Conservation (phyloP, 2,113 vertebrate species). For the Protobothrops flavoviridis region DNA sequence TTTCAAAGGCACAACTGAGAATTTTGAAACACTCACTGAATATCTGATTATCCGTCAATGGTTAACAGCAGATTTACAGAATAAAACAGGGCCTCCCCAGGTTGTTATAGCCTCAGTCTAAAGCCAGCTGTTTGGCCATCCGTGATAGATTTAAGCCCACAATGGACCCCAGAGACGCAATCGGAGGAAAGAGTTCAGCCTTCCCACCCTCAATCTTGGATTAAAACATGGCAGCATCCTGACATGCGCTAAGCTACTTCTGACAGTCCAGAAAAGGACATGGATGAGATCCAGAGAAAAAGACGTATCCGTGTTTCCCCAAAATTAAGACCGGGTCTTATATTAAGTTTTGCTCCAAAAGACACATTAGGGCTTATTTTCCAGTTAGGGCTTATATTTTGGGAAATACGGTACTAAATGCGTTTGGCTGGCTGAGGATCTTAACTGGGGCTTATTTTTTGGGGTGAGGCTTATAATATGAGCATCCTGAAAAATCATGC, state of each 20-base stretch:
- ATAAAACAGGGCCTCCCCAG: background rate
- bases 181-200: background rate
- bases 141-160: background rate
- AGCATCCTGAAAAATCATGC: too few species aligned
- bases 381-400: too few species aligned
- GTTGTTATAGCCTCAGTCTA: background rate
- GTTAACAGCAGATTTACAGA: background rate
- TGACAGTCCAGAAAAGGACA: background rate
- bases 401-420: too few species aligned
- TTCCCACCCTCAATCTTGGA: background rate
- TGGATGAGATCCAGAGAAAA: background rate
- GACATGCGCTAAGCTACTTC: background rate
- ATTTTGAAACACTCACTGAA: background rate
- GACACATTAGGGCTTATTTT: too few species aligned
- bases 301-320: too few species aligned
- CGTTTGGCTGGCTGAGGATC: too few species aligned
- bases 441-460: too few species aligned
- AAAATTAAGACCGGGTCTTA: too few species aligned
- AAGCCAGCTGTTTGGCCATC: background rate
- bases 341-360: too few species aligned
- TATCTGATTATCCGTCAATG: background rate
- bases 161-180: background rate
- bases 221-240: background rate
- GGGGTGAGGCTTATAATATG: too few species aligned
- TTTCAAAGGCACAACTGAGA: constrained; percentile 1